phyloP scores from a whole-genome alignment of 2,113 vertebrate species.

The Odocoileus hemionus region DNA sequence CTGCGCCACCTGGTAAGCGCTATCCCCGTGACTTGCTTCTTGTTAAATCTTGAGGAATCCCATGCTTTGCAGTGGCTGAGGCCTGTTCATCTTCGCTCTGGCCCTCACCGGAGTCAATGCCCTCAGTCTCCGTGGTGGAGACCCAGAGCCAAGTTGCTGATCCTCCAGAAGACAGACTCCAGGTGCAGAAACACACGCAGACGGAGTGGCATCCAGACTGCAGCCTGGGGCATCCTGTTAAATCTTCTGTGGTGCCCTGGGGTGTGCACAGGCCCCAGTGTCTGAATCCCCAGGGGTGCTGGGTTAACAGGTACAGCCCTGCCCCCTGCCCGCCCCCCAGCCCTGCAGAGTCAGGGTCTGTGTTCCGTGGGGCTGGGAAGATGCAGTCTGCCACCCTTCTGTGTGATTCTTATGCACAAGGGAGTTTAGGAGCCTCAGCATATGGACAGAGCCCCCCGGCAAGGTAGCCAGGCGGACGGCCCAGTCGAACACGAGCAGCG shows the following conservation, averaged over 20 bases:
- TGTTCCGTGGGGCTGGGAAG: neutral
- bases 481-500: accelerated
- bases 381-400: accelerated
- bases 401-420: neutral
- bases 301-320: neutral
- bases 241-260: accelerated
- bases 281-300: accelerated
- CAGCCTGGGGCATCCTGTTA: accelerated
- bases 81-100: accelerated
- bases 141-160: neutral
- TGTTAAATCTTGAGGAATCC: neutral
- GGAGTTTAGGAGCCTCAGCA: neutral
- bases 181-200: accelerated
- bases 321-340: accelerated
- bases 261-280: accelerated
- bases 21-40: accelerated
- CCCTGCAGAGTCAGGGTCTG: neutral
- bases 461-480: accelerated
- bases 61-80: accelerated
- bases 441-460: neutral
- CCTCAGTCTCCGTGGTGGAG: accelerated
- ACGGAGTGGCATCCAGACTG: accelerated
- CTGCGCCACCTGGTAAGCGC: neutral
- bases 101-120: accelerated
- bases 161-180: neutral